These are phyloP conservation scores for Colaptes auratus DNA, from an alignment of 2,113 vertebrate species.

Conservation along the genomic window DNA sequence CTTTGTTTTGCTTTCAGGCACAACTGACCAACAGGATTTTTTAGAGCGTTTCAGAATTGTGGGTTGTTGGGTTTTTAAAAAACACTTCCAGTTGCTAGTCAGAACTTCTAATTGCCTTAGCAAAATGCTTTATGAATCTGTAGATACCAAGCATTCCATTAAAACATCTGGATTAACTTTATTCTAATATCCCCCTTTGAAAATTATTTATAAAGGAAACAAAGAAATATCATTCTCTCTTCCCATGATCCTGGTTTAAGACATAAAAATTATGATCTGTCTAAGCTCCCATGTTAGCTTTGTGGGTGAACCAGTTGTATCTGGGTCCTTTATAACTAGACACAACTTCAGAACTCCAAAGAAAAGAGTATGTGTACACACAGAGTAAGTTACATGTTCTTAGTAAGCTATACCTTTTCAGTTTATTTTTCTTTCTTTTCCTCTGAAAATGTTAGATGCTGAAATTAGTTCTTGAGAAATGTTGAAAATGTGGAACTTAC, in stretches of 20 bases:
- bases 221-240: background rate
- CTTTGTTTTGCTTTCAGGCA: background rate
- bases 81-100: background rate
- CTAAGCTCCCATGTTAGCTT: background rate
- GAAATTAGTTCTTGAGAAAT: background rate
- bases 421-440: background rate
- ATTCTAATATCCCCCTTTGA: background rate
- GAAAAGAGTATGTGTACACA: accelerated
- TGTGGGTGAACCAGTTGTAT: background rate
- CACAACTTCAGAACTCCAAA: background rate
- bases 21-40: background rate
- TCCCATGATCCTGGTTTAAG: background rate
- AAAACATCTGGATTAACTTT: background rate
- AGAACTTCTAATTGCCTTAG: background rate
- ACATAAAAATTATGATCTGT: background rate
- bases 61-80: background rate
- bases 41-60: background rate
- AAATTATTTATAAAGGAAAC: background rate
- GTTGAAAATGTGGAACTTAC: accelerated
- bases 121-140: background rate
- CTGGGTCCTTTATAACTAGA: background rate
- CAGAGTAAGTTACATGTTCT: accelerated
- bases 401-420: background rate
- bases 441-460: background rate
- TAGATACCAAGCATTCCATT: background rate